Percentiles rank a stretch among this genome's conserved stretches.
Conservation (phyloP, 2,888 invertebrate genomes). For the Melanophora roralis region DNA sequence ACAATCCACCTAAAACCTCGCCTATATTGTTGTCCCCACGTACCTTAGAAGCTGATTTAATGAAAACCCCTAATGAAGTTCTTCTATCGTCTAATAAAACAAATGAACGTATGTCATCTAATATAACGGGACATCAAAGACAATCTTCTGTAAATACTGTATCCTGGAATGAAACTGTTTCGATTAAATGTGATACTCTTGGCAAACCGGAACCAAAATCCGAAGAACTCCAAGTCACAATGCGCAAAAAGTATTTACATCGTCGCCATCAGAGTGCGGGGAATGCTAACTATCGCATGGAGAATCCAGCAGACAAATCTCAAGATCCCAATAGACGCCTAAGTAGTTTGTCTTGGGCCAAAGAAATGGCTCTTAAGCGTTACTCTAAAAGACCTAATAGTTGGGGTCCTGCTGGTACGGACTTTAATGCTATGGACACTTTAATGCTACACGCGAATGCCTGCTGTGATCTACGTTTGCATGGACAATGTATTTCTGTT, state of each 20-base stretch:
- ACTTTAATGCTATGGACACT: slow-evolving; percentile 77
- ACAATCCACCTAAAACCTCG: slow-evolving; percentile 4
- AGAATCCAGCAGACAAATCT: slow-evolving; percentile 65
- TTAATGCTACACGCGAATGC: slow-evolving; percentile 86
- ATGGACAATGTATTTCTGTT: slow-evolving; percentile 89
- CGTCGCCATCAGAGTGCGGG: slow-evolving; percentile 75
- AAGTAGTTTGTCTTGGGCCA: slow-evolving; percentile 71
- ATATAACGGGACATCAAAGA: slow-evolving; percentile 69
- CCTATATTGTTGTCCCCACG: slow-evolving; percentile 36
- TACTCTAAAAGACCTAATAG: slow-evolving; percentile 72
- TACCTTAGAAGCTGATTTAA: slow-evolving; percentile 31
- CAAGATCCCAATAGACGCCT: slow-evolving; percentile 66
- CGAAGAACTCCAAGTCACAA: slow-evolving; percentile 67
- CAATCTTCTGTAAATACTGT: slow-evolving; percentile 76
- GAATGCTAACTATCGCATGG: slow-evolving; percentile 72
- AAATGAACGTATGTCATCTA: slow-evolving; percentile 63
- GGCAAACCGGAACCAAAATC: slow-evolving; percentile 12
- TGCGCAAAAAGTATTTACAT: slow-evolving; percentile 71
- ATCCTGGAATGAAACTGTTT: slow-evolving; percentile 77
- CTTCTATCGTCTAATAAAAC: slow-evolving; percentile 68
- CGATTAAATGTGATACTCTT: slow-evolving; percentile 69
- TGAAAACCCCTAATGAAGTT: slow-evolving; percentile 68
- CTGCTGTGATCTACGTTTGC: slow-evolving; percentile 78
- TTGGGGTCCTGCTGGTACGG: slow-evolving; percentile 77
- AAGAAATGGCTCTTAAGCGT: slow-evolving; percentile 68